A percentile compares a stretch with the other conserved stretches of the same genome.
Conservation (phyloP, 2,797 vertebrate species). For the Perdix hodgsoniae region DNA sequence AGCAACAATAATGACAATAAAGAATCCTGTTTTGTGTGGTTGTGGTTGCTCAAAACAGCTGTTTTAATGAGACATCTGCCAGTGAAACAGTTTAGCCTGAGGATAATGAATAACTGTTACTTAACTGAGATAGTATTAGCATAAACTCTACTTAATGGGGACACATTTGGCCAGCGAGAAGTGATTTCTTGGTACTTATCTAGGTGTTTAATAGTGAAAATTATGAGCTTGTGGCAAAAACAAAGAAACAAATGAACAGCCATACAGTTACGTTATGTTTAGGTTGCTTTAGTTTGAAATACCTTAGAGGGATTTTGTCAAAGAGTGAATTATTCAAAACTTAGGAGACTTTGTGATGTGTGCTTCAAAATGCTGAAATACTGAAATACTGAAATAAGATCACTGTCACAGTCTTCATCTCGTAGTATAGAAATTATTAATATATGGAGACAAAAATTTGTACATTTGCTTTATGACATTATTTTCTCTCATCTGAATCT, state of each 20-base stretch:
- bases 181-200: slow-evolving; percentile 44
- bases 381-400: no score
- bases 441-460: not conserved
- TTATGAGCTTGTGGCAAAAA: slow-evolving; percentile 41
- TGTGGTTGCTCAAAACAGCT: slow-evolving; percentile 48
- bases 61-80: slow-evolving; percentile 71
- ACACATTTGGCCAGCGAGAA: slow-evolving; percentile 37
- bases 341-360: not conserved
- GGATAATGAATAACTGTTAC: slow-evolving; percentile 66
- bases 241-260: not conserved
- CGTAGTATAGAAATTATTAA: not conserved
- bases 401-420: not conserved
- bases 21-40: slow-evolving; percentile 26
- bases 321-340: not conserved
- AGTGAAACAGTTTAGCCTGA: slow-evolving; percentile 60
- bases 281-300: slow-evolving; percentile 10
- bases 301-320: not conserved
- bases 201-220: slow-evolving; percentile 50
- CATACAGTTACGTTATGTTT: not conserved
- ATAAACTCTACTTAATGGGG: slow-evolving; percentile 54
- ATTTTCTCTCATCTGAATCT: not conserved
- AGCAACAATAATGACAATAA: slow-evolving; percentile 55
- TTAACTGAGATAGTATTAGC: slow-evolving; percentile 60
- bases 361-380: not conserved
- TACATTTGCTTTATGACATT: not conserved